Conservation (phyloP, 2,113 vertebrate species). For the Gavia stellata region DNA sequence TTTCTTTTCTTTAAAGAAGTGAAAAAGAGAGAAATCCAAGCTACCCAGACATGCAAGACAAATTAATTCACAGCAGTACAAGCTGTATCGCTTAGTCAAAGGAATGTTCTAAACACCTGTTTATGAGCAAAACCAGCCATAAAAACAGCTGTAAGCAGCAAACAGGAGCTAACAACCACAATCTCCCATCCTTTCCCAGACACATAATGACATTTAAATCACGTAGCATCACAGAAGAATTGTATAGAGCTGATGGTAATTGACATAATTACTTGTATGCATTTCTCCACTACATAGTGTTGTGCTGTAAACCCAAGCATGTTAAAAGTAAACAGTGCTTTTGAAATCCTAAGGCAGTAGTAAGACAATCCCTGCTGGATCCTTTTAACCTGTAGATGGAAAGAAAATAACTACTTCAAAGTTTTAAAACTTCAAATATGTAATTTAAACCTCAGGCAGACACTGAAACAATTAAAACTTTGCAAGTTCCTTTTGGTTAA, state of each 20-base stretch:
- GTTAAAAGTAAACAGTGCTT: slow-evolving; percentile 69
- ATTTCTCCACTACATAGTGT: slow-evolving; percentile 72
- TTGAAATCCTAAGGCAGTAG: slow-evolving; percentile 52
- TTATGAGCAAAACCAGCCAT: slow-evolving; percentile 81
- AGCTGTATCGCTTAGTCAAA: slow-evolving; percentile 54
- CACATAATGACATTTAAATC: slow-evolving; percentile 70
- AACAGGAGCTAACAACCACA: slow-evolving; percentile 61
- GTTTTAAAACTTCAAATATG: slow-evolving; percentile 51
- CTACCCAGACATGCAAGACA: slow-evolving; percentile 30
- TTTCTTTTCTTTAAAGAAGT: slow-evolving; percentile 1
- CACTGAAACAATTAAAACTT: slow-evolving; percentile 36
- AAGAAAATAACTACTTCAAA: slow-evolving; percentile 35
- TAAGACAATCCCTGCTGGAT: slow-evolving; percentile 22
- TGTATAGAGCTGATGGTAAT: slow-evolving; percentile 69
- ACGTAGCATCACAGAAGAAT: slow-evolving; percentile 61
- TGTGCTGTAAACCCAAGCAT: slow-evolving; percentile 59
- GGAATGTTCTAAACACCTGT: slow-evolving; percentile 75
- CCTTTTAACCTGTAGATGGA: slow-evolving; percentile 40
- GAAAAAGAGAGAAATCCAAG: slow-evolving; percentile 20
- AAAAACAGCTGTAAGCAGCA: slow-evolving; percentile 75
- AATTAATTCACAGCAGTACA: slow-evolving; percentile 51
- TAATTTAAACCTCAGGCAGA: slow-evolving; percentile 25
- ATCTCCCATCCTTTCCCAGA: slow-evolving; percentile 68
- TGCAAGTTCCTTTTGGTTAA: not conserved
- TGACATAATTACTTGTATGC: slow-evolving; percentile 72